phyloP scores from a whole-genome alignment of 30 jellyfish, hydroid and myxozoan species.

The Chironex yamaguchii region DNA sequence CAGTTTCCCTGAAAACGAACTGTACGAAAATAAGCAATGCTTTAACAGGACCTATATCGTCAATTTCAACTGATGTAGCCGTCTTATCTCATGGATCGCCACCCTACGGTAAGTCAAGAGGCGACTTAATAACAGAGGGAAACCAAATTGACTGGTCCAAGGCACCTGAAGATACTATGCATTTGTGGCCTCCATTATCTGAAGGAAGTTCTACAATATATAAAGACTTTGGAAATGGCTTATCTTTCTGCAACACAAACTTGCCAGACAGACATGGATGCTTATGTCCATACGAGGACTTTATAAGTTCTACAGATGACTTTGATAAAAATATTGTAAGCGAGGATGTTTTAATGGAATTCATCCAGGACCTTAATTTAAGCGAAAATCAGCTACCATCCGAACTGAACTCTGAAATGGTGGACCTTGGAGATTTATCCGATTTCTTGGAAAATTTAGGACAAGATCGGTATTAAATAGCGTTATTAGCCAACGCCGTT shows the following conservation, averaged over 20 bases:
- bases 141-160: not conserved
- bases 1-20: not conserved
- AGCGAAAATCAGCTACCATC: not conserved
- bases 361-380: not conserved
- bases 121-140: not conserved
- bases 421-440: not conserved
- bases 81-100: no score
- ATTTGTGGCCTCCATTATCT: not conserved
- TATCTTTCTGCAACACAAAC: constrained; percentile 50
- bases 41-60: not conserved
- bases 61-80: not conserved
- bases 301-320: not conserved
- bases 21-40: not conserved
- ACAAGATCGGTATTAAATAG: no score
- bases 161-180: not conserved
- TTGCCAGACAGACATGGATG: not conserved
- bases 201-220: constrained; percentile 1
- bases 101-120: not conserved
- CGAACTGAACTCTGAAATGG: not conserved
- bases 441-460: not conserved
- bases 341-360: not conserved
- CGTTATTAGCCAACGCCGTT: no score
- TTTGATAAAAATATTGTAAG: not conserved
- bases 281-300: not conserved
- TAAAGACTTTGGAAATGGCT: constrained; percentile 72